Conservation (phyloP, 1,140 invertebrate genomes). For the Cotesia chilonis region DNA sequence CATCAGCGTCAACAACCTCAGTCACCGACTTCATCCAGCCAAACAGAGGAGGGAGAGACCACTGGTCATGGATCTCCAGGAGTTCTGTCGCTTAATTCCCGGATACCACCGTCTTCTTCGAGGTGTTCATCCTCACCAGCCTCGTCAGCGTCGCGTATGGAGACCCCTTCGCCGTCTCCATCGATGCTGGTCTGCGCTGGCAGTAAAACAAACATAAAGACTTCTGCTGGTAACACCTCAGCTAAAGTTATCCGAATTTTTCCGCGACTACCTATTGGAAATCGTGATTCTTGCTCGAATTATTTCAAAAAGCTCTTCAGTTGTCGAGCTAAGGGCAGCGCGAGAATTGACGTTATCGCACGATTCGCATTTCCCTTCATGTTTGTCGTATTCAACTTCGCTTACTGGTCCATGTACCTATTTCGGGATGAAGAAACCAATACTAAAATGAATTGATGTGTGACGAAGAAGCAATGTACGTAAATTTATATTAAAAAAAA, state of each 20-base stretch:
- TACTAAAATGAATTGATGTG: slow-evolving; percentile 43
- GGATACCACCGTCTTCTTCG: slow-evolving; percentile 27
- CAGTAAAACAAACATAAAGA: slow-evolving; percentile 17
- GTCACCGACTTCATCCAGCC: slow-evolving; percentile 42
- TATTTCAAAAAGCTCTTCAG: slow-evolving; percentile 75
- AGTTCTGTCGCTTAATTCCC: slow-evolving; percentile 27
- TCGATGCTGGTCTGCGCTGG: slow-evolving; percentile 42
- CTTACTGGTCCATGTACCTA: slow-evolving; percentile 92
- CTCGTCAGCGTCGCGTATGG: slow-evolving; percentile 47
- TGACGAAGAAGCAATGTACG: slow-evolving; percentile 21
- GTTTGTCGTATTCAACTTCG: slow-evolving; percentile 92
- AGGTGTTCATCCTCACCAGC: slow-evolving; percentile 48
- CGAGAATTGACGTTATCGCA: slow-evolving; percentile 93
- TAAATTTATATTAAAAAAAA: slow-evolving; percentile 14
- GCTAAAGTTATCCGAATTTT: slow-evolving; percentile 39
- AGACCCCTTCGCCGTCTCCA: slow-evolving; percentile 48
- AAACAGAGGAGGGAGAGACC: slow-evolving; percentile 31
- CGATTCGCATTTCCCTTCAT: slow-evolving; percentile 91
- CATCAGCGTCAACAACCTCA: slow-evolving; percentile 31
- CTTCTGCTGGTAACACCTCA: neutral
- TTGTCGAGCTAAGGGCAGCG: slow-evolving; percentile 87
- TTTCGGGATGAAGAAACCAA: slow-evolving; percentile 74
- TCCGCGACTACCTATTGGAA: slow-evolving; percentile 35
- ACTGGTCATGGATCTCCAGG: slow-evolving; percentile 30
- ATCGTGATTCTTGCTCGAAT: slow-evolving; percentile 30